Base-by-base conservation (phyloP, 2,888 invertebrate genomes). In the Lasioglossum oenotherae region DNA sequence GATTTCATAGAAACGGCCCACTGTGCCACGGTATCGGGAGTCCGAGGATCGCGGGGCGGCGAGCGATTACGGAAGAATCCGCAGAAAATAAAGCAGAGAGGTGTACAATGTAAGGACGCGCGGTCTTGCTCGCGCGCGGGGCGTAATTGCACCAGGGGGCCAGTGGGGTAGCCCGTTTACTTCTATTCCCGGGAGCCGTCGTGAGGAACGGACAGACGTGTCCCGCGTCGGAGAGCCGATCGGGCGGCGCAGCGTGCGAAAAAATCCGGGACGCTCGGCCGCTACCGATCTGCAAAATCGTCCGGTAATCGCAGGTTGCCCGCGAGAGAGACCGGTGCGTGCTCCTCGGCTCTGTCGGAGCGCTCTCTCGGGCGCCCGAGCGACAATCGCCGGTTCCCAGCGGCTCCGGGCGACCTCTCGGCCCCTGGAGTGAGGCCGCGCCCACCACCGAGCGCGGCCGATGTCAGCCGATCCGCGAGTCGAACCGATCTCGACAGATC, bases 331-430 rank as follows among this genome's bases (percentile, higher is more conserved):
- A 73, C 80, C 79, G 87, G 89, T 89, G 90, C 91, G 90, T 92
- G 92, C 90, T 84, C 86, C 91, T 92, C 89, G 92, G 88, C 67
- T 35, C 67, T 31, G 35, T 16, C 19, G 19, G 31, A 31, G 67
- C 19, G 35, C 67, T 53, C 31, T 31, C 31, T 67, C 89, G 91
- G 89, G 87, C 84, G 53, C 41, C 90, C 91, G 90, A 87, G 92
- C 92, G 93, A 93, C 93, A 93, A 93, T 93, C 93, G 92, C 90
- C 90, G 93, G 92, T 94, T 94, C 93, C 93, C 93, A 93, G 92
- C 91, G 89, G 90, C 91, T 88, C 86, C 23, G 44, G 88, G 91
- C 94, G 93, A 93, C 92, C 94, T 94, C 93, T 94, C 60, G 60
- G 60, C 60, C 60, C 16, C 60, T 64, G 31, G 16, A 64, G 60